Evolutionary conservation across 1,140 invertebrate genomes (phyloP).

Genomic region (Drosophila fuyamai): DNA sequence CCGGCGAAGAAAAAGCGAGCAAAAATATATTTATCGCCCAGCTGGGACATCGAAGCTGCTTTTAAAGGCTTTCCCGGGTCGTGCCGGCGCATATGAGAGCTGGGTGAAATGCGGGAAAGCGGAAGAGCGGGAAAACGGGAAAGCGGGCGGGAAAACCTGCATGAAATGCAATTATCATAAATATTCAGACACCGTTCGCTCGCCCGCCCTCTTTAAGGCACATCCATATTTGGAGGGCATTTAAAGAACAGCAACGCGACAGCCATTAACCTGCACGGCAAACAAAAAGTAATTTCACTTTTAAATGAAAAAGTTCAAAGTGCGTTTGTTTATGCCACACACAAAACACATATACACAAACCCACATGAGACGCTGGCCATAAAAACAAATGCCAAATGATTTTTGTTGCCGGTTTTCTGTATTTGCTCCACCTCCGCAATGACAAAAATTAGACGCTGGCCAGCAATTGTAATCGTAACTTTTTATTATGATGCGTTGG

Average conservation of each 20-base stretch:
- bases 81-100: slow-evolving; percentile 53
- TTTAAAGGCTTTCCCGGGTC: slow-evolving; percentile 71
- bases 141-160: slow-evolving; percentile 55
- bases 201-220: slow-evolving; percentile 17
- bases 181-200: slow-evolving; percentile 62
- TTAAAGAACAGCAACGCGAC: slow-evolving; percentile 65
- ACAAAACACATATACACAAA: slow-evolving; percentile 14
- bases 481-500: slow-evolving; percentile 66
- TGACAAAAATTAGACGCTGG: slow-evolving; percentile 65
- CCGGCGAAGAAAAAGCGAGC: slow-evolving; percentile 26
- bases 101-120: slow-evolving; percentile 9
- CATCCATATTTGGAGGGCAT: slow-evolving; percentile 72
- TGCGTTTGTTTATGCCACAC: slow-evolving; percentile 64
- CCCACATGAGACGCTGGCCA: slow-evolving; percentile 55
- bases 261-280: slow-evolving; percentile 61
- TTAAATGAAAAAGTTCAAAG: slow-evolving; percentile 83
- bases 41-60: slow-evolving; percentile 51
- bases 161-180: slow-evolving; percentile 82
- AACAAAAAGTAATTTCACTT: slow-evolving; percentile 79
- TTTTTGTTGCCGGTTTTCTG: slow-evolving; percentile 50
- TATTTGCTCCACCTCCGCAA: slow-evolving; percentile 22
- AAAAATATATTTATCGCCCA: slow-evolving; percentile 57
- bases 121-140: not conserved
- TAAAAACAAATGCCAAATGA: slow-evolving; percentile 79
- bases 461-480: slow-evolving; percentile 73